Base-by-base conservation (phyloP, 2,888 invertebrate genomes). In the Leptothorax acervorum region DNA sequence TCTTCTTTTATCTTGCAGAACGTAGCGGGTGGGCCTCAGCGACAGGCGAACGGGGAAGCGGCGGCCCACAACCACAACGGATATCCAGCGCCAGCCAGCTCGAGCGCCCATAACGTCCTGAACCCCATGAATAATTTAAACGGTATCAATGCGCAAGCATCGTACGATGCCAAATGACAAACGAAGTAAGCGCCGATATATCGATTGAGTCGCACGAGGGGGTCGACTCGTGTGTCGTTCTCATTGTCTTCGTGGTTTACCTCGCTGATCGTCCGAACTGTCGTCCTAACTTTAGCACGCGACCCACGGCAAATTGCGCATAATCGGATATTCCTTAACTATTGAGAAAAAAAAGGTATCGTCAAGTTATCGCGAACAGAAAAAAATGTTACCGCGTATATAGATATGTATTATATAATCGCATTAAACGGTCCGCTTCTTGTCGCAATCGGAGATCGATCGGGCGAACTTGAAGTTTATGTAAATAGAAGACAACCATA, bases 111-210 rank as follows among this genome's bases (percentile, higher is more conserved):
- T 92, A 93, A 91, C 90, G 91, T 92, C 83, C 91, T 94, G 81
- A 94, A 92, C 90, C 92, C 93, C 82, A 93, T 94, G 94, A 94
- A 94, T 92, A 94, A 94, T 93, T 92, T 94, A 89, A 94, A 94
- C 90, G 93, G 93, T 85, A 94, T 94, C 92, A 94, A 92, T 91
- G 92, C 94, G 63, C 94, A 93, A 90, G 89, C 94, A 86, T 89
- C 92, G 83, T 95, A 94, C 92, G 95, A 94, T 63, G 86, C 93
- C 83, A 95, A 95, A 94, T 95, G 94, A 94, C 94, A 93, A 89
- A 90, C 93, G 85, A 95, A 95, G 92, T 94, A 94, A 93, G 85
- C 86, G 71, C 65, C 83, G 81, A 84, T 78, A 76, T 84, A 83
- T 88, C 88, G 90, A 90, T 88, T 87, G 79, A 85, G 63, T 78